phyloP scores from a whole-genome alignment of 2,888 invertebrate species.

The Scrobipalpa costella region DNA sequence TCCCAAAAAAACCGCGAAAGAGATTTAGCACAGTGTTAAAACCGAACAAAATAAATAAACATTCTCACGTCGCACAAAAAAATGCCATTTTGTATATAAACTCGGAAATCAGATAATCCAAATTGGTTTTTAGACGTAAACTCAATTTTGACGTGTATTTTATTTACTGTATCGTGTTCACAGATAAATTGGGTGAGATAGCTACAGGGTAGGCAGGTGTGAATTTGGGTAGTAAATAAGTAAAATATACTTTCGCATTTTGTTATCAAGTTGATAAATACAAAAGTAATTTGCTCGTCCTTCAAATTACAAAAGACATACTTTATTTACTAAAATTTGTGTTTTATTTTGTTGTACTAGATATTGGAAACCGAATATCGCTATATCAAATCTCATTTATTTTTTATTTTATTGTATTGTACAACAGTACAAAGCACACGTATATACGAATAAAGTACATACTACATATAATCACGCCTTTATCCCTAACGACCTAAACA shows the following conservation, averaged over 20 bases:
- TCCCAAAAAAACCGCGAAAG: background rate
- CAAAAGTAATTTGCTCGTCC: too few species aligned
- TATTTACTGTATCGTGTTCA: slow-evolving; percentile 69
- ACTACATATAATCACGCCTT: too few species aligned
- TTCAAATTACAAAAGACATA: too few species aligned
- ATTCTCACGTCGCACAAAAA: slow-evolving; percentile 19
- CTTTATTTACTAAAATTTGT: too few species aligned
- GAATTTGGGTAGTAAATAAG: slow-evolving; percentile 26
- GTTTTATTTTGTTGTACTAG: too few species aligned
- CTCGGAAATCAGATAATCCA: slow-evolving; percentile 77
- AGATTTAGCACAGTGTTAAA: slow-evolving; percentile 8
- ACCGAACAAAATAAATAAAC: slow-evolving; percentile 25
- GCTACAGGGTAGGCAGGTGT: slow-evolving; percentile 33
- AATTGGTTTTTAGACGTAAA: slow-evolving; percentile 78
- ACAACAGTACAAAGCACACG: too few species aligned
- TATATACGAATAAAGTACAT: too few species aligned
- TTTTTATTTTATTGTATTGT: too few species aligned
- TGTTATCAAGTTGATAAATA: background rate
- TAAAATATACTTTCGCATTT: background rate
- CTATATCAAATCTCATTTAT: too few species aligned
- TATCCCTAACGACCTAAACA: too few species aligned
- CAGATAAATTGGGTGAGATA: slow-evolving; percentile 77
- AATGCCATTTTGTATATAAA: slow-evolving; percentile 54
- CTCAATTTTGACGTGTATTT: slow-evolving; percentile 77
- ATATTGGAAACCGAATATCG: too few species aligned